Evolutionary conservation across 2,888 invertebrate genomes (phyloP), one percentile per base, ranked within the genome.

Genomic region (Scaptomyza flava): DNA sequence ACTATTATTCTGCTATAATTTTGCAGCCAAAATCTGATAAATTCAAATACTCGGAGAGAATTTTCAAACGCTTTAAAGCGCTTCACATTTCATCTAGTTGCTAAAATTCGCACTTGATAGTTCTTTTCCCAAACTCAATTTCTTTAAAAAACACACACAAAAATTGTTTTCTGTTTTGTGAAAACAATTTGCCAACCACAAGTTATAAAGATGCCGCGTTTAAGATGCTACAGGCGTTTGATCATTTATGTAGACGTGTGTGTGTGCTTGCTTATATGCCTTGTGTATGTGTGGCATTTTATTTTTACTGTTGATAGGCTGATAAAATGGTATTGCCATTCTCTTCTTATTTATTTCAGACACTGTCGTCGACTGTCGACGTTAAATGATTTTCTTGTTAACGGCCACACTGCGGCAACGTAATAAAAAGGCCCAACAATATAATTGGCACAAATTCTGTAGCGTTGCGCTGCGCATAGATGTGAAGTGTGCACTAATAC

Each of bases 261-360:
- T 57, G 31, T 36, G 3, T 54, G 27, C 60, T 36, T 46, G 27
- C 34, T 34, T 65, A 50, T 69, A 20, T 43, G 36, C 34, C 20
- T 9, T 53, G 41, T 53, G 41, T 43, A 12, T 43, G 51, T 48
- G 67, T 79, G 81, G 48, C 84, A 74, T 79, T 81, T 85, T 77
- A 82, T 82, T 85, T 81, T 81, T 85, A 79, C 86, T 81, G 81
- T 80, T 85, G 82, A 81, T 81, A 81, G 85, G 81, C 81, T 81
- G 86, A 76, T 14, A 85, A 81, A 81, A 81, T 81, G 85, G 81
- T 81, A 77, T 85, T 71, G 60, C 48, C 53, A 33, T n/a, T 9
- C 52, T 61, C 36, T 31, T 62, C 17, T 17, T 65, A 56, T 48
- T 48, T 45, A 41, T 33, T 33, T 38, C 33, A 43, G 59, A 12